Base-by-base conservation (phyloP, 2,888 invertebrate genomes). In the Napeogenes sylphis region DNA sequence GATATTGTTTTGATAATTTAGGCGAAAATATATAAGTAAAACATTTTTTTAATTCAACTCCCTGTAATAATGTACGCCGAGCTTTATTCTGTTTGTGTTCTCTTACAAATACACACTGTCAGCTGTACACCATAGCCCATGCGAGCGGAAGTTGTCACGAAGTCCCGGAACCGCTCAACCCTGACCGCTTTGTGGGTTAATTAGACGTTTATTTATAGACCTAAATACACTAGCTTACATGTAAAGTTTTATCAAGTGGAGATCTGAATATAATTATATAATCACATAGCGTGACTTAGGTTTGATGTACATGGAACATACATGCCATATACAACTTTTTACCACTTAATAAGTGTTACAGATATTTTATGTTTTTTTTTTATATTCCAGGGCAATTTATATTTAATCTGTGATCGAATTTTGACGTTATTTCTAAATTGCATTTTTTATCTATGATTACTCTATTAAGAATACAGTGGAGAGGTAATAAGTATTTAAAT, bases 131-230 rank as follows among this genome's bases (percentile, higher is more conserved):
- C 45, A 33, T 55, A 46, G 42, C 35, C 55, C 32, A 55, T 55
- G 55, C 30, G 5, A 51, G 51, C 51, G 51, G 51, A 51, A 51
- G 51, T 51, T 30, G 51, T 51, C 51, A 30, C 51, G 21, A 30
- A 35, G 51, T 8, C 21, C 30, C 64, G 67, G 62, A 61, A 62
- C 63, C 68, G 65, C 59, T 69, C 70, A 70, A 66, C 70, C 71
- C 68, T 68, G 71, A 69, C 72, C 67, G 70, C 68, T 66, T 58
- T 66, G 53, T 51, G 42, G 59, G 62, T 67, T 63, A 65, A 67
- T 65, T 67, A 65, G 45, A 46, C 56, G n/a, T 55, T 63, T 61
- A 59, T 67, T 63, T 67, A 63, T 61, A 61, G 57, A 58, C 59
- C 56, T 64, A 62, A 57, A 59, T 59, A 54, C 47, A 46, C 33